A percentile compares a stretch with the other conserved stretches of the same genome.
phyloP scores from a whole-genome alignment of 2,797 vertebrate genomes.

The Falco berigora region DNA sequence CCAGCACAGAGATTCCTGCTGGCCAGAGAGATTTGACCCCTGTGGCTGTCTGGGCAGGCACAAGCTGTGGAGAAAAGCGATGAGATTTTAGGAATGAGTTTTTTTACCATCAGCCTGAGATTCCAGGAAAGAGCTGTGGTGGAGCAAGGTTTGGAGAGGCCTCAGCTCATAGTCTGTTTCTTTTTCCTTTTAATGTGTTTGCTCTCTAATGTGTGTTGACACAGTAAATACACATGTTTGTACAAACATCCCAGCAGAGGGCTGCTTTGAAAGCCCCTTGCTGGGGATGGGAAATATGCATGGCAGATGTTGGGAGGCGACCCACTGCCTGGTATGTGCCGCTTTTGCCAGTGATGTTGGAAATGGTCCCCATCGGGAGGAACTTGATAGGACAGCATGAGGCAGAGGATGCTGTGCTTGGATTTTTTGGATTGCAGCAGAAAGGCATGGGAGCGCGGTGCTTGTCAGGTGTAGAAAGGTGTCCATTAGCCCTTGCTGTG shows the following conservation, averaged over 20 bases:
- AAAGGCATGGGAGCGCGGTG: not conserved
- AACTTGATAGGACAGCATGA: accelerated
- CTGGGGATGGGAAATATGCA: slow-evolving; percentile 4
- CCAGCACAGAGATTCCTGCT: not conserved
- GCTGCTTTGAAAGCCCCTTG: not conserved
- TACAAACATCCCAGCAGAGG: slow-evolving; percentile 22
- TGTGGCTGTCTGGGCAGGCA: not conserved
- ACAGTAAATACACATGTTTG: slow-evolving; percentile 38
- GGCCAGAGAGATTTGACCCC: not conserved
- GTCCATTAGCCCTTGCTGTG: not conserved
- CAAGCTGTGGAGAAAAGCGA: not conserved
- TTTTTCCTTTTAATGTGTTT: slow-evolving; percentile 50
- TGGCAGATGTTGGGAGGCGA: slow-evolving; percentile 47
- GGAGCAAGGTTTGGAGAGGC: not conserved
- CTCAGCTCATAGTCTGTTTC: not conserved
- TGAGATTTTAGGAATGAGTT: not conserved
- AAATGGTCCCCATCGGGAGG: not conserved
- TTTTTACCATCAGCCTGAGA: not conserved
- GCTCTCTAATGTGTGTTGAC: slow-evolving; percentile 32
- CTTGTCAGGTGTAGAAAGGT: not conserved
- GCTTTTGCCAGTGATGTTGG: not conserved
- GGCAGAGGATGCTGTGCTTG: not conserved
- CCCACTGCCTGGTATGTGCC: not conserved
- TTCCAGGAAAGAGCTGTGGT: not conserved
- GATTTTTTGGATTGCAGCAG: not conserved